Evolutionary conservation across 2,797 vertebrate genomes (phyloP).

Genomic region (Channa striata): DNA sequence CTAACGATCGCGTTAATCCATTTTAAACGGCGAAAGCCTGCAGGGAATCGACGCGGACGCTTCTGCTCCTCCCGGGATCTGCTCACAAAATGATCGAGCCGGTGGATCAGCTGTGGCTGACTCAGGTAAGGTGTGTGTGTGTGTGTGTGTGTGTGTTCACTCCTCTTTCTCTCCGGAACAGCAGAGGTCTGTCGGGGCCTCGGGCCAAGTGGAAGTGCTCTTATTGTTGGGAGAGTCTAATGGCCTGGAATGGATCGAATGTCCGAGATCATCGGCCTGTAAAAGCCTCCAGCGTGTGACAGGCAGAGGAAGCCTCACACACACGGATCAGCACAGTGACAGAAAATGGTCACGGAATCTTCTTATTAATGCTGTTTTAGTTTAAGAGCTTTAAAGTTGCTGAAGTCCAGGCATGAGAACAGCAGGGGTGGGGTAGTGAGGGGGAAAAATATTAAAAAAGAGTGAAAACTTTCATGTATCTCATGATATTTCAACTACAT

Average conservation of each 20-base stretch:
- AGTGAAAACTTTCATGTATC: too few relatives aligned
- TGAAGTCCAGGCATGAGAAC: neutral
- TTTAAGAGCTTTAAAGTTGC: too few relatives aligned
- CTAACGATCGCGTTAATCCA: constrained; percentile 5
- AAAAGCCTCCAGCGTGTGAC: neutral
- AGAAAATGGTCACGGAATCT: too few relatives aligned
- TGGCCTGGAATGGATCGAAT: constrained; percentile 10
- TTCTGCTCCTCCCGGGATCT: neutral
- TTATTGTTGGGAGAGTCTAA: constrained; percentile 15
- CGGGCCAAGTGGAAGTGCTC: constrained; percentile 40
- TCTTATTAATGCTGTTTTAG: too few relatives aligned
- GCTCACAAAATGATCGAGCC: neutral
- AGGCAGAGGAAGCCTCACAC: neutral
- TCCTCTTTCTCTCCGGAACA: constrained; percentile 33
- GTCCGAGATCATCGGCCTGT: neutral
- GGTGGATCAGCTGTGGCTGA: constrained; percentile 15
- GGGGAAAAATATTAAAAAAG: too few relatives aligned
- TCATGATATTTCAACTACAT: too few relatives aligned
- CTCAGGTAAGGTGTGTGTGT: constrained; percentile 35
- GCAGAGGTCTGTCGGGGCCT: constrained; percentile 43
- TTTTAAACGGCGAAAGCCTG: neutral
- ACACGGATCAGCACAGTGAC: too few relatives aligned
- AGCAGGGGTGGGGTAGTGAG: neutral
- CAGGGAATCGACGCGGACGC: neutral
- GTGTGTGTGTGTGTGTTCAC: constrained; percentile 17